Evolutionary conservation across 2,888 invertebrate species (phyloP), one percentile per base, ranked within the genome.

Genomic region (Agrotis exclamationis): DNA sequence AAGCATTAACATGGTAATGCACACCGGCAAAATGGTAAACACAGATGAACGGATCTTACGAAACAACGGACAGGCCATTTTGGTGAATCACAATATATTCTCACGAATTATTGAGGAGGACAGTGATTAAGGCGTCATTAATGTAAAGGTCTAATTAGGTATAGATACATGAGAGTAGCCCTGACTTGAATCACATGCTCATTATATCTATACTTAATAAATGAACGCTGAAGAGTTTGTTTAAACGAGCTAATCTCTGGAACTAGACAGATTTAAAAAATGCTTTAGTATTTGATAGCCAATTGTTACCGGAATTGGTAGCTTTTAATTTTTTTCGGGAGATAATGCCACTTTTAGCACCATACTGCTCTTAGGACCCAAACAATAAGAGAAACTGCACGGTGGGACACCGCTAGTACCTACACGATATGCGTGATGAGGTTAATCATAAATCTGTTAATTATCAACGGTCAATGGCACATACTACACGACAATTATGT

Each of bases 111-210:
- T 33, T 39, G 33, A 20, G 18, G 1, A 51, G n/a, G 39, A 39
- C 18, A 74, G 57, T 57, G 22, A 57, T 47, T 44, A 9, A 20
- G 18, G 3, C 47, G 33, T 22, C 56, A 47, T 58, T 2, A 51
- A 56, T 57, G 20, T 20, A 16, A 20, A 51, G 1, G 24, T 48
- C 20, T 22, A 66, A 54, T 66, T 67, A 65, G 18, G 50, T 20
- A 53, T 9, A 39, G 0, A 39, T n/a, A 56, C 47, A 51, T 45
- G 13, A 45, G 39, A 13, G 18, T 28, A 65, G n/a, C 80, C 72
- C 20, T 79, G 79, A 76, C 65, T 68, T 33, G 3, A 76, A 64
- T 65, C 9, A 45, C 44, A 45, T 28, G 48, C 39, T 39, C 39
- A 39, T 39, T 39, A 39, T 39, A 39, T 9, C 39, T 39, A 39